A percentile compares a stretch with the other conserved stretches of the same genome.
Evolutionary conservation across 1,140 invertebrate species (phyloP).

Genomic region (Steinernema khuongi): DNA sequence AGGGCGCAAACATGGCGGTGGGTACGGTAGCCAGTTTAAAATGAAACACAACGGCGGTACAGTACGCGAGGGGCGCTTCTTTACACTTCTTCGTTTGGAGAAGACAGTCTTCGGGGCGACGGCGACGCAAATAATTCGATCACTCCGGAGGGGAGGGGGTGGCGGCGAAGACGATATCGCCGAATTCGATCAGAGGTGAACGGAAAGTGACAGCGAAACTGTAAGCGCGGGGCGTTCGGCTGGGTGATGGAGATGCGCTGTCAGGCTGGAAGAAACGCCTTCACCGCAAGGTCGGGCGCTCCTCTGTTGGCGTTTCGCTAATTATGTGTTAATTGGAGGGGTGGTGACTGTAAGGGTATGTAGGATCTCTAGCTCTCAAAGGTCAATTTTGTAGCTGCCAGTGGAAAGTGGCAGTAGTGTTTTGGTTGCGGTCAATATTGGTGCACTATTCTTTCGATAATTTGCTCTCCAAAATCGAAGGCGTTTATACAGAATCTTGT

Average conservation of each 20-base stretch:
- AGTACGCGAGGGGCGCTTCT: background rate
- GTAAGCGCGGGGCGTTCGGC: slow-evolving; percentile 8
- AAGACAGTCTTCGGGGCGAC: background rate
- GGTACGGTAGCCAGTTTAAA: background rate
- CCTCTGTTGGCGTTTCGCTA: background rate
- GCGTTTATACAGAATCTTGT: no score
- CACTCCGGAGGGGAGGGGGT: background rate
- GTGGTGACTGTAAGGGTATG: background rate
- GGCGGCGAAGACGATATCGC: background rate
- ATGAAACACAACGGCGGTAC: background rate
- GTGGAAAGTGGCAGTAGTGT: no score
- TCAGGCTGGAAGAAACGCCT: background rate
- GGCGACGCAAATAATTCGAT: background rate
- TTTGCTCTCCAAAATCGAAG: no score
- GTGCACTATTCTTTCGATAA: no score
- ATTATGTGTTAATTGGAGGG: background rate
- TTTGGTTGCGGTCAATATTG: no score
- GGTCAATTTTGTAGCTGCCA: no score
- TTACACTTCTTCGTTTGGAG: background rate
- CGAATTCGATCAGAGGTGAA: slow-evolving; percentile 3
- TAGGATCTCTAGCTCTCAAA: no score
- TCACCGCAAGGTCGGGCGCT: slow-evolving; percentile 2
- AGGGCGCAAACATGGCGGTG: background rate
- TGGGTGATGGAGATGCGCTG: background rate
- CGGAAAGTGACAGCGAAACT: slow-evolving; percentile 12